These are phyloP conservation scores for Drosophila punjabiensis DNA, from an alignment of 1,140 invertebrate genomes.

Conservation along the genomic window DNA sequence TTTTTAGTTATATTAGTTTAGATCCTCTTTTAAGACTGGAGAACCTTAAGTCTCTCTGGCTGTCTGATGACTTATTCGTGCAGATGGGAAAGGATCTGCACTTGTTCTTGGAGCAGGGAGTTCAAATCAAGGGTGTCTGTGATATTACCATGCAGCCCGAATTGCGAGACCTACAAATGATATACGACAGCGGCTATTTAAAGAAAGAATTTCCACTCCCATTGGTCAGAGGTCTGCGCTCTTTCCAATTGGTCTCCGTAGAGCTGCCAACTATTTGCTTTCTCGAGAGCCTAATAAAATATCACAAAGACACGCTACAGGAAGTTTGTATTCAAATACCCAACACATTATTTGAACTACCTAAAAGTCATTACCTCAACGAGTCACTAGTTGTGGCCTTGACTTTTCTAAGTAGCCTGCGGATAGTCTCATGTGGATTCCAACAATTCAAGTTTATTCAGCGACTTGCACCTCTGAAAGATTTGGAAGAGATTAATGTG, in stretches of 20 bases:
- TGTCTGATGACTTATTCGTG: neutral
- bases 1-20: neutral
- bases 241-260: neutral
- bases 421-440: neutral
- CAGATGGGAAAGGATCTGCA: neutral
- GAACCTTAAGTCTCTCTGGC: neutral
- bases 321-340: neutral
- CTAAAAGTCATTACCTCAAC: neutral
- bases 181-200: neutral
- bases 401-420: neutral
- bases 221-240: neutral
- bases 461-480: neutral
- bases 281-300: neutral
- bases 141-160: neutral
- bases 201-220: neutral
- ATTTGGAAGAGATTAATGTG: conserved; percentile 2
- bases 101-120: conserved; percentile 16
- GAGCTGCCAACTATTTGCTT: neutral
- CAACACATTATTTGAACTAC: neutral
- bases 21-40: conserved; percentile 5
- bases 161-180: neutral
- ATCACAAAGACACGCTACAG: neutral
- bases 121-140: neutral
- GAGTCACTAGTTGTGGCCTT: neutral
- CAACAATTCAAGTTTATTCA: conserved; percentile 1